Evolutionary conservation across 2,888 invertebrate genomes (phyloP).

Genomic region (Drosophila kanekoi): DNA sequence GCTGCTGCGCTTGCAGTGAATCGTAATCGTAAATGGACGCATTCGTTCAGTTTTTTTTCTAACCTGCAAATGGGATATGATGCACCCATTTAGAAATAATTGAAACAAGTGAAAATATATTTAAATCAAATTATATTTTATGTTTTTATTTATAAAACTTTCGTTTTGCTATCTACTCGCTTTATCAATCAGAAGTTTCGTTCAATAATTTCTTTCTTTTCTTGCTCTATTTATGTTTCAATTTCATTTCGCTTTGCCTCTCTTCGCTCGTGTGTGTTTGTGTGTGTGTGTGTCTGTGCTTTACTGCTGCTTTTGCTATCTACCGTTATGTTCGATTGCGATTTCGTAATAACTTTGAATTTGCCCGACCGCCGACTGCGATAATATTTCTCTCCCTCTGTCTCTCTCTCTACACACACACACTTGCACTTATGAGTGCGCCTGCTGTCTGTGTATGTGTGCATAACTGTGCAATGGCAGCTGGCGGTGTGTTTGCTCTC

Average conservation of each 20-base stretch:
- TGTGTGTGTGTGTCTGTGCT: slow-evolving; percentile 26
- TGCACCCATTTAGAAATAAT: neutral
- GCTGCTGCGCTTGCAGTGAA: slow-evolving; percentile 41
- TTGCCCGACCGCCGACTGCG: slow-evolving; percentile 63
- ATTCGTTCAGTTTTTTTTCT: slow-evolving; percentile 15
- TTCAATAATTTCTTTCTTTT: slow-evolving; percentile 25
- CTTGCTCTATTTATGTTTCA: slow-evolving; percentile 41
- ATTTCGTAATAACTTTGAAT: slow-evolving; percentile 75
- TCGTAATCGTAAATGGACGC: slow-evolving; percentile 45
- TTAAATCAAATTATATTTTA: neutral
- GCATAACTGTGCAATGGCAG: slow-evolving; percentile 55
- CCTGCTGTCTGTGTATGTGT: slow-evolving; percentile 21
- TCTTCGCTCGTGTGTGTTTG: neutral
- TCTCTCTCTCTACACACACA: slow-evolving; percentile 7
- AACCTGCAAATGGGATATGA: slow-evolving; percentile 1
- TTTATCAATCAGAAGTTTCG: slow-evolving; percentile 6
- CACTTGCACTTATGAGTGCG: slow-evolving; percentile 19
- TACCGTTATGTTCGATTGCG: slow-evolving; percentile 78
- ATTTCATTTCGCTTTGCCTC: slow-evolving; percentile 46
- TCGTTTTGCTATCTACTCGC: neutral
- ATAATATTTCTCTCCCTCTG: slow-evolving; percentile 61
- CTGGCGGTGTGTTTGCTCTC: slow-evolving; percentile 29
- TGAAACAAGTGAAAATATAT: neutral
- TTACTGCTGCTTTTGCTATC: slow-evolving; percentile 62
- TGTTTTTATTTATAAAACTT: neutral